Conservation (phyloP, 2,113 vertebrate species). For the Psilopsiagon aymara region DNA sequence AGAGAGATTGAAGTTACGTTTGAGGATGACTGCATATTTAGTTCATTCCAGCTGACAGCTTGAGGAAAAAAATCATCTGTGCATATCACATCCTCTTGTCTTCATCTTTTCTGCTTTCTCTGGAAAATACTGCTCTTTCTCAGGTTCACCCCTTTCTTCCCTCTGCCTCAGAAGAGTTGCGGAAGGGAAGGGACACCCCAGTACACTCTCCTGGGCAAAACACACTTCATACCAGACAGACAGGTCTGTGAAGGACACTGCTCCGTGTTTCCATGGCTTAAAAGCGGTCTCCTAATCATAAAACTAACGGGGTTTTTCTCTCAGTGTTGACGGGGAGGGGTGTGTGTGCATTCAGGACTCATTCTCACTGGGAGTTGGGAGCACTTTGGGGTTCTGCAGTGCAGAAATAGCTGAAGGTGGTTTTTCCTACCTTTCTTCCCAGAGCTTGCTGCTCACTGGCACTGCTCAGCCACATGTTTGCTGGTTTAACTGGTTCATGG, state of each 20-base stretch:
- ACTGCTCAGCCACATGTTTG: background rate
- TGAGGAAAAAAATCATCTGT: background rate
- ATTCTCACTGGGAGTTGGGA: background rate
- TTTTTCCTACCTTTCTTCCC: background rate
- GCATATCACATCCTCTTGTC: background rate
- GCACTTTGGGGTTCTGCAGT: background rate
- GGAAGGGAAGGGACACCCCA: background rate
- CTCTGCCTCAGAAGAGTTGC: background rate
- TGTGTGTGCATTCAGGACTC: background rate
- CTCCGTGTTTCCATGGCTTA: background rate
- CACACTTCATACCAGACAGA: background rate
- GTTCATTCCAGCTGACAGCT: background rate
- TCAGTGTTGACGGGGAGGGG: accelerated
- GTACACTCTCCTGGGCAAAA: background rate
- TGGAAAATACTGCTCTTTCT: background rate
- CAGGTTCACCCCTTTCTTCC: background rate
- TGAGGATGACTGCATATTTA: background rate
- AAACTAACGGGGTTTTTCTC: background rate
- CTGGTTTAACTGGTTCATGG: background rate
- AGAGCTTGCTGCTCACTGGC: background rate
- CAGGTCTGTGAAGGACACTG: background rate
- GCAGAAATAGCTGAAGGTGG: background rate
- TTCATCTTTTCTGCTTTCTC: background rate
- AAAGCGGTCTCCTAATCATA: background rate
- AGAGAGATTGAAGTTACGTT: background rate